These are phyloP conservation scores for Cryptotis parvus DNA, from an alignment of 2,113 vertebrate species.

Conservation along the genomic window DNA sequence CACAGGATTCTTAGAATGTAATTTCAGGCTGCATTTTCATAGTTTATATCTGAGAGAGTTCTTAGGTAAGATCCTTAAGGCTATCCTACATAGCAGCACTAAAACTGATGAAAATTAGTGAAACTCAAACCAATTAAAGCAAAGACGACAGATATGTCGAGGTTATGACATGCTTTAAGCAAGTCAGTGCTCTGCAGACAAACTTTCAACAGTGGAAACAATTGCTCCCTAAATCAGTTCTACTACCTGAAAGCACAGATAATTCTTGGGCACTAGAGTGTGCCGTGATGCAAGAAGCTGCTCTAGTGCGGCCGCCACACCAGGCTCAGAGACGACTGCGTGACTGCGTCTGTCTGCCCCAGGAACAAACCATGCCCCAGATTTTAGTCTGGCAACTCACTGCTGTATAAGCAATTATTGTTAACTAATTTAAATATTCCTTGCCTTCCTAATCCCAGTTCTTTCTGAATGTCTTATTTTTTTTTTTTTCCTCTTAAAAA, in stretches of 20 bases:
- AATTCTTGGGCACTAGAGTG: not conserved
- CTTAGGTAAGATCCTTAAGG: not conserved
- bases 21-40: not conserved
- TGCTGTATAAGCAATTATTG: not conserved
- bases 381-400: no score
- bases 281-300: not conserved
- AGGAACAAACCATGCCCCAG: no score
- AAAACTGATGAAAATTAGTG: constrained; percentile 18
- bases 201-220: not conserved
- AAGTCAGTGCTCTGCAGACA: not conserved
- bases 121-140: constrained; percentile 11
- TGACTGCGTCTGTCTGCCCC: no score
- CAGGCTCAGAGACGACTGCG: not conserved
- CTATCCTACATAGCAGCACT: constrained; percentile 9
- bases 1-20: constrained; percentile 14
- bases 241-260: not conserved
- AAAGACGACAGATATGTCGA: not conserved
- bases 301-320: not conserved
- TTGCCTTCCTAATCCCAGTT: not conserved
- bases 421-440: not conserved
- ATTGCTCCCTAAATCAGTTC: not conserved
- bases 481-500: no score
- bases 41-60: not conserved
- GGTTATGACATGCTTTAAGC: not conserved
- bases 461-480: not conserved